Base-by-base conservation (phyloP, 2,113 vertebrate species). In the Corythornis vintsioides region DNA sequence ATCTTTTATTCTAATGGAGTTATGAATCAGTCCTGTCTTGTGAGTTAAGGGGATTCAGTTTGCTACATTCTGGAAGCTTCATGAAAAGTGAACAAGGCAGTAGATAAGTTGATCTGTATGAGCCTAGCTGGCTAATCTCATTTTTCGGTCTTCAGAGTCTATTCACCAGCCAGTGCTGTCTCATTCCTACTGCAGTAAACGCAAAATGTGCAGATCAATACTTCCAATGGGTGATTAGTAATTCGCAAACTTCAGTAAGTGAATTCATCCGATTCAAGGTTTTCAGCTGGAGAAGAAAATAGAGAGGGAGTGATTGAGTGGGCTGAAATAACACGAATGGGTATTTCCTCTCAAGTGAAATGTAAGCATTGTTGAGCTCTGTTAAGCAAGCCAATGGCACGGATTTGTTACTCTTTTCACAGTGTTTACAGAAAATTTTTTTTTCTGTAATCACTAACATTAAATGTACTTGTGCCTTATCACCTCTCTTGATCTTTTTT, bases 301-400 rank as follows among this genome's bases (percentile, higher is more conserved):
- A 73, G 70, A 63, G 85, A 40, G 88, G 88, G 64, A 91, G 76
- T 76, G 88, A 95, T 90, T 73, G 95, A 94, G 69, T 64, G 66
- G 85, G 74, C 59, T 82, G 83, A 69, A 92, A 66, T 92, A 89
- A 80, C 19, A 18, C 87, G 73, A 92, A 65, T 1, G 2, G 85
- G 35, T 94, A 89, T 85, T 88, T 92, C 75, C 72, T 93, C 85
- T 91, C 53, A 47, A 92, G 69, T 92, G 80, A 91, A 88, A 83
- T 81, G 95, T 91, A 94, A 93, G 94, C 89, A 47, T 91, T 69
- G 85, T 92, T 92, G 95, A 89, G 85, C 94, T 80, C 89, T 83
- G 78, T 84, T 91, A 78, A 89, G 79, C 76, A 80, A 72, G 78
- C 53, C 17, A 75, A 75, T 75, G 74, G 77, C 81, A 74, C 64